A percentile compares a stretch with the other conserved stretches of the same genome.
These are phyloP conservation scores for Drosophila gaucha DNA, from an alignment of 2,888 invertebrate species.

Conservation along the genomic window DNA sequence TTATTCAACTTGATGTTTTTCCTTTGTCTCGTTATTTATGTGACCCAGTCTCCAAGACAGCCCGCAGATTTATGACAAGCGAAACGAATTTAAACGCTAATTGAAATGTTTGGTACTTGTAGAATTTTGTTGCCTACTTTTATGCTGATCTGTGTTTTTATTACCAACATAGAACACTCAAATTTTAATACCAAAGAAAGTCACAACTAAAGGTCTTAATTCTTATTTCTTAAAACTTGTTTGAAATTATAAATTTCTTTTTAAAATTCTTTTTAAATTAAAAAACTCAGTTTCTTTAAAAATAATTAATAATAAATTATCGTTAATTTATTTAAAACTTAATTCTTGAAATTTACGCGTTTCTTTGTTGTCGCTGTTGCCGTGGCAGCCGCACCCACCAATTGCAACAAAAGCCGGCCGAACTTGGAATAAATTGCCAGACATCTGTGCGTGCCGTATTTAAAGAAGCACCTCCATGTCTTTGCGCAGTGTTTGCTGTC, in stretches of 20 bases:
- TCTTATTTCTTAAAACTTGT: background rate
- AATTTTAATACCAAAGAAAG: slow-evolving; percentile 20
- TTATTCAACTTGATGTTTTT: slow-evolving; percentile 12
- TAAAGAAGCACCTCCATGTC: slow-evolving; percentile 59
- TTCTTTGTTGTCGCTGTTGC: slow-evolving; percentile 20
- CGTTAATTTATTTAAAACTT: slow-evolving; percentile 1
- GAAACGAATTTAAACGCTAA: slow-evolving; percentile 52
- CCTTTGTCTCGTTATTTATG: slow-evolving; percentile 13
- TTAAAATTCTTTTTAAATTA: background rate
- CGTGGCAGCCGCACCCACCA: slow-evolving; percentile 54
- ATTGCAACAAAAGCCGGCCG: slow-evolving; percentile 74
- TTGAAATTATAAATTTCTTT: background rate
- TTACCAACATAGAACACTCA: slow-evolving; percentile 3
- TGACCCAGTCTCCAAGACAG: slow-evolving; percentile 2
- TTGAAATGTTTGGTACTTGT: slow-evolving; percentile 45
- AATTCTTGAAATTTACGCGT: slow-evolving; percentile 34
- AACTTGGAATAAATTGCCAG: slow-evolving; percentile 78
- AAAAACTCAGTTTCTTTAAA: too few species aligned
- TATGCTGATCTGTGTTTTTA: background rate
- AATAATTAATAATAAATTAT: too few species aligned
- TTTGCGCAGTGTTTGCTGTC: slow-evolving; percentile 49
- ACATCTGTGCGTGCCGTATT: slow-evolving; percentile 73
- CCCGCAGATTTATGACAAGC: slow-evolving; percentile 37
- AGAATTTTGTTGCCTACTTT: slow-evolving; percentile 8
- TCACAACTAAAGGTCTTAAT: background rate